Evolutionary conservation across 2,888 invertebrate species (phyloP), one percentile per base, ranked within the genome.

Genomic region (Caenorhabditis angaria): DNA sequence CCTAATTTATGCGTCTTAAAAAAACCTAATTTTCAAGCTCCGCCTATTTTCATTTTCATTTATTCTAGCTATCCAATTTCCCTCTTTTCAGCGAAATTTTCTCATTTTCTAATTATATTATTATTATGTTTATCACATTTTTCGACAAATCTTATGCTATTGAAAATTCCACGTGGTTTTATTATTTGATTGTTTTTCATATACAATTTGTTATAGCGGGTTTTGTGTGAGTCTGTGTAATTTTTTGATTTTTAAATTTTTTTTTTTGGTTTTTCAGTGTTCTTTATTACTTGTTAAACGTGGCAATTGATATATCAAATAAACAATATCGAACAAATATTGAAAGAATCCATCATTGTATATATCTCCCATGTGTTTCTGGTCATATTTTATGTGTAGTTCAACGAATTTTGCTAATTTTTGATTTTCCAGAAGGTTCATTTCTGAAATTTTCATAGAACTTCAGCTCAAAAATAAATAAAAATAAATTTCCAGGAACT

Each of bases 51-150:
- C n/a, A n/a, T n/a, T n/a, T n/a, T n/a, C n/a, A n/a, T n/a, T n/a
- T n/a, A n/a, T n/a, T n/a, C n/a, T n/a, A n/a, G n/a, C n/a, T n/a
- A n/a, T n/a, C 35, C 35, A 35, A 35, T 14, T 35, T 10, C 35
- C 35, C 35, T 6, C 6, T 10, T 6, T 35, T 35, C 35, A 6
- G 35, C 6, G 35, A 35, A n/a, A n/a, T n/a, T n/a, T n/a, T n/a
- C n/a, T n/a, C n/a, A n/a, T n/a, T n/a, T n/a, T n/a, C n/a, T n/a
- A n/a, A n/a, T n/a, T n/a, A n/a, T n/a, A n/a, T n/a, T n/a, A n/a
- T n/a, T n/a, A n/a, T n/a, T n/a, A 69, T 69, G 69, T 69, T 59
- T 29, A 64, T 69, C 18, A 69, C 63, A 18, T 69, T 64, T 55
- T 69, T 69, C 41, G 61, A 69, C 56, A 69, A 69, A 29, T 60